phyloP scores from a whole-genome alignment of 2,113 vertebrate species.

The Brachionichthys hirsutus region DNA sequence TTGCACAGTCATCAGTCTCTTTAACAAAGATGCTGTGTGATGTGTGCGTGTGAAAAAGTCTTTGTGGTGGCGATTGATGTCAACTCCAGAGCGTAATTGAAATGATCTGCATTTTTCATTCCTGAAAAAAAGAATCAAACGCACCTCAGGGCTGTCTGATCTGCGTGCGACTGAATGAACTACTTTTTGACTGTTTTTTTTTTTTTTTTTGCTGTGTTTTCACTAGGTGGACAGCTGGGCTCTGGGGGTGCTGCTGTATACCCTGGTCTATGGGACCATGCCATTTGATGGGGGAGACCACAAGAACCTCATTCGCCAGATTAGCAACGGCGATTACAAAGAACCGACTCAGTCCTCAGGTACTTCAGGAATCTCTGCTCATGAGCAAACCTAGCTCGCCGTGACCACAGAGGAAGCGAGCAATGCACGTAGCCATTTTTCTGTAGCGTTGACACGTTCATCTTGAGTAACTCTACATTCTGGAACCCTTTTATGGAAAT shows the following conservation, averaged over 20 bases:
- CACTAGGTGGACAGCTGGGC: constrained; percentile 98
- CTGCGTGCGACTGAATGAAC: no score
- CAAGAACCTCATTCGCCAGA: constrained; percentile 97
- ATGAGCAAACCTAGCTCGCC: background rate
- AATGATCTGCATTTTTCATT: no score
- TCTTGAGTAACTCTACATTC: background rate
- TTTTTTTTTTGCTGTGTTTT: background rate
- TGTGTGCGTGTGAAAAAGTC: no score
- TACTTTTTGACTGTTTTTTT: background rate
- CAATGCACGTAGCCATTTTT: background rate
- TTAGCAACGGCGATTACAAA: constrained; percentile 97
- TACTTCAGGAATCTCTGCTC: constrained; percentile 55
- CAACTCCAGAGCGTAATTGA: no score
- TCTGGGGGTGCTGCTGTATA: constrained; percentile 95
- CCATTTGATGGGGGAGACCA: constrained; percentile 98
- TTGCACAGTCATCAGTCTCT: background rate
- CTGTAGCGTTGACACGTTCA: background rate
- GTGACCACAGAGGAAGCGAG: background rate
- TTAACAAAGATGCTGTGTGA: constrained; percentile 6
- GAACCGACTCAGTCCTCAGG: constrained; percentile 98
- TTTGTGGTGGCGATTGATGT: no score
- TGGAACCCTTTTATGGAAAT: background rate
- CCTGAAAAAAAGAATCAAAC: no score
- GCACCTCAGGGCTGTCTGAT: no score
- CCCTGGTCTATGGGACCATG: constrained; percentile 97